Base-by-base conservation (phyloP, 2,797 vertebrate species). In the Poeciliopsis presidionis region DNA sequence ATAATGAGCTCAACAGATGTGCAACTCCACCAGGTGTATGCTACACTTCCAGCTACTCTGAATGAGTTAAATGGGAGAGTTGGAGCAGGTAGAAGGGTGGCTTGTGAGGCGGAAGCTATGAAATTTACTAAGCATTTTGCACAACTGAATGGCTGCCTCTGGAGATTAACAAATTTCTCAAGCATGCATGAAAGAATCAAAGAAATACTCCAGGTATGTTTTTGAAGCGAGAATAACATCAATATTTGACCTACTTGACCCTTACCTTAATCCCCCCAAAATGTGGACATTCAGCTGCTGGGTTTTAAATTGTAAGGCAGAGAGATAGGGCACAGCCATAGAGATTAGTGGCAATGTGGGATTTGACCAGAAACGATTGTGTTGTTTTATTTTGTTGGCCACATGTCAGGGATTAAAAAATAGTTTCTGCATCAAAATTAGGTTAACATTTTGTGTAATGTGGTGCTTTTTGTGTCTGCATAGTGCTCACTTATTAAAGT, bases 381-480 rank as follows among this genome's bases (percentile, higher is more conserved):
- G 41, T n/a, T 53, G 18, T 41, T 71, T 55, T 41, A 47, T 28
- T 72, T 77, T 63, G 20, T 30, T 28, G 61, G 49, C 22, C 8
- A 39, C 13, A 25, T 30, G 33, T 65, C 22, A 30, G 49, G 6
- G 2, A 41, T 43, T 39, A 12, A 39, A 39, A 65, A 39, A 25
- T 11, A 39, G 2, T 25, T 25, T 73, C 5, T 39, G 71, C 18
- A 74, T 49, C 67, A 49, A 82, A 36, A 70, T 76, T 57, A 67
- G 36, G 8, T 11, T 28, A 49, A 45, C 73, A 69, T 79, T 57
- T 30, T 41, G 33, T 76, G 75, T 84, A 67, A 72, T 25, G 70
- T 59, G 16, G 28, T 25, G 57, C 18, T 51, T 67, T 7, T 51
- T 13, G 49, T 30, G 43, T 57, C 41, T 20, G 13, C n/a, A 61